phyloP scores from a whole-genome alignment of 2,888 invertebrate species.

The Thymelicus acteon region DNA sequence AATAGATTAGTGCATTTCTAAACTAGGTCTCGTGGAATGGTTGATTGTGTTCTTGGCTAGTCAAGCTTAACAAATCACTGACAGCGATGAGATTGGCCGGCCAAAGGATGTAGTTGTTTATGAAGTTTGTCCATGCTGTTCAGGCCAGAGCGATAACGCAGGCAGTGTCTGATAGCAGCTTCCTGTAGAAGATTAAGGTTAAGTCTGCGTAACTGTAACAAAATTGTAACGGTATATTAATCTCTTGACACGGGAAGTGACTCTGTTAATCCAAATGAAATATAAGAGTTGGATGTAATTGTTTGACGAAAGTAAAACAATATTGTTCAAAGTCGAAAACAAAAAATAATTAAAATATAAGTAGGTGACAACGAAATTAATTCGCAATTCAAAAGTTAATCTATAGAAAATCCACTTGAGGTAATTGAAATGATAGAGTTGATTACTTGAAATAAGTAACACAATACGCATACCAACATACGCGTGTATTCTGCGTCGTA shows the following conservation, averaged over 20 bases:
- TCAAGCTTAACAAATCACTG: conserved; percentile 5
- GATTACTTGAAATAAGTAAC: not conserved
- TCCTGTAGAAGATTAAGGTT: conserved; percentile 9
- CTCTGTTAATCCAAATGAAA: too few species aligned
- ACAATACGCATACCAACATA: conserved; percentile 2
- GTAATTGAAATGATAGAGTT: not conserved
- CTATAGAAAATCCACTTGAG: too few species aligned
- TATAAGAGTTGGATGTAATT: too few species aligned
- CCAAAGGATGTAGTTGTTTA: conserved; percentile 8
- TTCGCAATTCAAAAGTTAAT: too few species aligned
- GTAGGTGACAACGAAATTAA: too few species aligned
- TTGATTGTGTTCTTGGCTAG: not conserved
- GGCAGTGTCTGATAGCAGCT: not conserved
- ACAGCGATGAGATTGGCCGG: not conserved
- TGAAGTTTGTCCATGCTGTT: conserved; percentile 1
- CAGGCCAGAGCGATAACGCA: not conserved
- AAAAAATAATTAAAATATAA: too few species aligned
- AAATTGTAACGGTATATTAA: not conserved
- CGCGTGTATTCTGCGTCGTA: not conserved
- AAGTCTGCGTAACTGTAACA: conserved; percentile 3
- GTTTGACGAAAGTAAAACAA: too few species aligned
- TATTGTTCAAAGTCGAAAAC: too few species aligned
- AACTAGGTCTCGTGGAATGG: not conserved
- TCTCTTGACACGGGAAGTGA: too few species aligned
- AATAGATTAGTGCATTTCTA: conserved; percentile 18